These are phyloP conservation scores for Mimumesa dahlbomi DNA, from an alignment of 2,888 invertebrate genomes.

Conservation along the genomic window DNA sequence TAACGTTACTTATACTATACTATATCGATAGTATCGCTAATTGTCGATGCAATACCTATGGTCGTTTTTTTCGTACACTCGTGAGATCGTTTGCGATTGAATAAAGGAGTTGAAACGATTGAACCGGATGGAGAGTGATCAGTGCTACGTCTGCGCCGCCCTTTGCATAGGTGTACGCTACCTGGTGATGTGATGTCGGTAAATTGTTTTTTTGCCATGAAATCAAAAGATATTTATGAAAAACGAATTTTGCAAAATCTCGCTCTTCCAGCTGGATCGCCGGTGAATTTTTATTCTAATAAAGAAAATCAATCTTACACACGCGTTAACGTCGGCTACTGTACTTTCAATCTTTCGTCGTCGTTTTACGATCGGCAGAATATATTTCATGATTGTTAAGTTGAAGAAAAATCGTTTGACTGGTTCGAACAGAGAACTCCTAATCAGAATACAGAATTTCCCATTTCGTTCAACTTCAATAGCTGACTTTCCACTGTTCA, in stretches of 20 bases:
- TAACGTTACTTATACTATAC: slow-evolving; percentile 36
- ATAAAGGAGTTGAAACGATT: slow-evolving; percentile 5
- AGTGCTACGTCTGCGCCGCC: slow-evolving; percentile 33
- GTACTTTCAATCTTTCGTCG: slow-evolving; percentile 18
- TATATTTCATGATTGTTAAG: no score
- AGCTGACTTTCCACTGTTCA: no score
- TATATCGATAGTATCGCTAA: slow-evolving; percentile 20
- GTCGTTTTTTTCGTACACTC: slow-evolving; percentile 24
- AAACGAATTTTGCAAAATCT: no score
- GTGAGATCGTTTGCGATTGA: slow-evolving; percentile 11
- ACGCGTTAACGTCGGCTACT: no score
- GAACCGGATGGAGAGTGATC: background rate
- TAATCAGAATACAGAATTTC: no score
- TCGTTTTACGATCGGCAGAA: no score
- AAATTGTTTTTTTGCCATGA: slow-evolving; percentile 4
- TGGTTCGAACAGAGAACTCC: no score
- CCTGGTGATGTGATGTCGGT: slow-evolving; percentile 41
- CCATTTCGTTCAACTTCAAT: no score
- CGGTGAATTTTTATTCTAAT: background rate
- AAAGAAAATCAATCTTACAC: no score
- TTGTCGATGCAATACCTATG: slow-evolving; percentile 15
- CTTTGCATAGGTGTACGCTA: slow-evolving; percentile 38
- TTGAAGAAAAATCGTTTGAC: no score
- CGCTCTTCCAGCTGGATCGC: slow-evolving; percentile 30
- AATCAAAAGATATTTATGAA: slow-evolving; percentile 4